Evolutionary conservation across 2,797 vertebrate species (phyloP), one percentile per base, ranked within the genome.

Genomic region (Otus scops): DNA sequence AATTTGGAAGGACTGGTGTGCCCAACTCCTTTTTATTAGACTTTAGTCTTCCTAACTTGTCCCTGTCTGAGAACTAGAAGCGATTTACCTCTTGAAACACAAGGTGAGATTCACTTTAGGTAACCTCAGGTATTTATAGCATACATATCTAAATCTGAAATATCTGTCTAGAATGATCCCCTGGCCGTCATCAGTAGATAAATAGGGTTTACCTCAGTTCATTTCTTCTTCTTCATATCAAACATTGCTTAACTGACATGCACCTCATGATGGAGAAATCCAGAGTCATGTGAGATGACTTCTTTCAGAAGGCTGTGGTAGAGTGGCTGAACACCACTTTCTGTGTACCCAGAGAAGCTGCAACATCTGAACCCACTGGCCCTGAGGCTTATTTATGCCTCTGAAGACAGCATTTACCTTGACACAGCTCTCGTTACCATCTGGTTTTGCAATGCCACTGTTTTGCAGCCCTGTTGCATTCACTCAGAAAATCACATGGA

Each of bases 331-430:
- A 20, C n/a, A 60, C 5, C 5, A 32, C 30, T 32, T n/a, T 24
- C 50, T 73, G 30, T 32, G 10, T 19, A 84, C 26, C 32, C 39
- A 41, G 54, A 75, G 22, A 48, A 67, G 6, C 16, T 22, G 13
- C 60, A 70, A 7, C 0, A 0, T 3, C 0, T 50, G 43, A 10
- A 7, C 10, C 4, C 43, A 26, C 6, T 15, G 54, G 5, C 24
- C 11, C 0, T 36, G 41, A 68, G 34, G 12, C 38, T 20, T 8
- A 50, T 56, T 68, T 36, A 14, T 6, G 11, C 26, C 54, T 77
- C 73, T 80, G 53, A 88, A 88, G 36, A 22, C 73, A 68, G 23
- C 3, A 2, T 36, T 71, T 34, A 41, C 28, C 34, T 50, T 41
- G 28, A 60, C 12, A 45, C 1, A 7, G 13, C 30, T 45, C n/a